A percentile compares a stretch with the other conserved stretches of the same genome.
Conservation (phyloP, 64 coral and sea anemone genomes). For the Acropora tenuis region DNA sequence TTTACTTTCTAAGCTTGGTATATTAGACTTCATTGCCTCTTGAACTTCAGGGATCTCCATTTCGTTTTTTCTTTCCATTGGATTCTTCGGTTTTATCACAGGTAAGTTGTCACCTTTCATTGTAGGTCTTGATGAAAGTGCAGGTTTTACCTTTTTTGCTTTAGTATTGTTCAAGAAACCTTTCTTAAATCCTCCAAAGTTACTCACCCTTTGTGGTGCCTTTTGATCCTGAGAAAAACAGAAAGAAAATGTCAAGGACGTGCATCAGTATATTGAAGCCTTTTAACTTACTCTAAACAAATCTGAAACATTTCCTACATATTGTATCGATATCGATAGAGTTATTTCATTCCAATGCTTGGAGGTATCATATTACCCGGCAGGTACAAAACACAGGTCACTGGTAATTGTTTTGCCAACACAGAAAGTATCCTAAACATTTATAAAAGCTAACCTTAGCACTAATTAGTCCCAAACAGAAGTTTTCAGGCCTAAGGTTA, state of each 20-base stretch:
- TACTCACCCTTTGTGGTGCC: slow-evolving; percentile 9
- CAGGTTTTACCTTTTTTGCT: slow-evolving; percentile 9
- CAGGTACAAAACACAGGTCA: too few relatives aligned
- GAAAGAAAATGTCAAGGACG: not conserved
- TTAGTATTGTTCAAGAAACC: slow-evolving; percentile 69
- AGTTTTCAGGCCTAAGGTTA: too few relatives aligned
- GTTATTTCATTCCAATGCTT: too few relatives aligned
- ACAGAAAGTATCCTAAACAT: too few relatives aligned
- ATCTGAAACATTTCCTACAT: too few relatives aligned
- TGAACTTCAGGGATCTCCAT: slow-evolving; percentile 78
- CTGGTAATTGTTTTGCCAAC: too few relatives aligned
- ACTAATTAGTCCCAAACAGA: too few relatives aligned
- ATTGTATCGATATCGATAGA: too few relatives aligned
- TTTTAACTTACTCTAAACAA: too few relatives aligned
- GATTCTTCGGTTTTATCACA: slow-evolving; percentile 49
- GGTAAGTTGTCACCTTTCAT: slow-evolving; percentile 44
- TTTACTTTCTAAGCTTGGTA: slow-evolving; percentile 68
- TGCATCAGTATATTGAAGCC: not conserved
- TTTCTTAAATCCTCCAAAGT: slow-evolving; percentile 86
- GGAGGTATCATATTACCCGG: too few relatives aligned
- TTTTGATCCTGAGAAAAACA: not conserved
- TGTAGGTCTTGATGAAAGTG: not conserved
- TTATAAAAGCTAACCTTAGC: too few relatives aligned
- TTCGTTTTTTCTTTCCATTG: slow-evolving; percentile 10
- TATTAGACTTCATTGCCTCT: slow-evolving; percentile 76